Conservation (phyloP, 2,797 vertebrate species). For the Poecile montanus region DNA sequence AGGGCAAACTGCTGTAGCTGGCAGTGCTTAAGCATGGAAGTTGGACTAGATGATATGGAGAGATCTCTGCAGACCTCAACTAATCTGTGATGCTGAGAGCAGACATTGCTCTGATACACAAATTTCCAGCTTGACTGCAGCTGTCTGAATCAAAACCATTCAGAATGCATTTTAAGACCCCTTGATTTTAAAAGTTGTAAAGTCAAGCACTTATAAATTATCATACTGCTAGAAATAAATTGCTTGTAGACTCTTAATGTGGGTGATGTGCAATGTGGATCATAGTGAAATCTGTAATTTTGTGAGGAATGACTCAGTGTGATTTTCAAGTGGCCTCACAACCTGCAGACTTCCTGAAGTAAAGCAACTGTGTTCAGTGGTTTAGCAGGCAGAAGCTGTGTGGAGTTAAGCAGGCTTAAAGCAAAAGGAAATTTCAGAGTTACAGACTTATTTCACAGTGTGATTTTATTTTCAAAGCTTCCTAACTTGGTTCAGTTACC, state of each 20-base stretch:
- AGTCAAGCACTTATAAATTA: not conserved
- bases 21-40: not conserved
- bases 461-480: not conserved
- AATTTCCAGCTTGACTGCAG: not conserved
- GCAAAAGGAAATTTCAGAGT: not conserved
- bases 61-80: not conserved
- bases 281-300: not conserved
- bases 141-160: not conserved
- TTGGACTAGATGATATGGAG: not conserved
- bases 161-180: not conserved
- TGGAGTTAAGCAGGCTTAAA: not conserved
- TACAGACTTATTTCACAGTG: not conserved
- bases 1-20: not conserved
- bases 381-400: not conserved
- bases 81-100: not conserved
- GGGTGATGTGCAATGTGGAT: not conserved
- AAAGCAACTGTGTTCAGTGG: not conserved
- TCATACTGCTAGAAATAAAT: not conserved
- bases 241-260: not conserved
- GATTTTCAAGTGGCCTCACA: not conserved
- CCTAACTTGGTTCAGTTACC: not conserved
- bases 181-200: not conserved
- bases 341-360: not conserved
- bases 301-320: not conserved
- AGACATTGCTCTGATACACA: not conserved